A percentile compares a stretch with the other conserved stretches of the same genome.
Evolutionary conservation across 2,888 invertebrate species (phyloP).

Genomic region (Trissolcus japonicus): DNA sequence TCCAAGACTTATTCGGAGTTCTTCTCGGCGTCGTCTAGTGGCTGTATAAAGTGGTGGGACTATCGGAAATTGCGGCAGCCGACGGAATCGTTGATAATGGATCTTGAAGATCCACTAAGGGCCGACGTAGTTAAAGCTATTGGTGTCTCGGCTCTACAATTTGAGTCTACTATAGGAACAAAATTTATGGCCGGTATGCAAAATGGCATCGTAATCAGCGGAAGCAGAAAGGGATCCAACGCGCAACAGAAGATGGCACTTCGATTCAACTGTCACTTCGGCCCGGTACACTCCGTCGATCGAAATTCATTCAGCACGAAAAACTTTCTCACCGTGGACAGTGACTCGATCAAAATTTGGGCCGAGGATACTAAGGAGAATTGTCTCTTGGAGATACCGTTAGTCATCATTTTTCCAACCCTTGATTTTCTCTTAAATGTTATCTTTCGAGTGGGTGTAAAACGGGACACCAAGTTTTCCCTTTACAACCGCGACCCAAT

Average conservation of each 20-base stretch:
- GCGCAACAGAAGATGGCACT: conserved; percentile 84
- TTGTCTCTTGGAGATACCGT: conserved; percentile 90
- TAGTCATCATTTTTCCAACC: conserved; percentile 8
- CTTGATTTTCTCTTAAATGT: no score
- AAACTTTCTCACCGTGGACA: conserved; percentile 94
- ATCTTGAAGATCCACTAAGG: conserved; percentile 81
- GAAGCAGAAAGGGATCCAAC: conserved; percentile 83
- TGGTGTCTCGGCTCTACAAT: conserved; percentile 86
- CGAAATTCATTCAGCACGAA: conserved; percentile 94
- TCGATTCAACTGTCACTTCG: conserved; percentile 79
- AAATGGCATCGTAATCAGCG: conserved; percentile 80
- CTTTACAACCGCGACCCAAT: background rate
- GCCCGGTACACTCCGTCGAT: conserved; percentile 90
- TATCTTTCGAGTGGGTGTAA: no score
- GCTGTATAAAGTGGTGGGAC: conserved; percentile 92
- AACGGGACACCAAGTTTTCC: no score
- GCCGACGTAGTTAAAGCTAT: conserved; percentile 80
- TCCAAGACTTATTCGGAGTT: conserved; percentile 96
- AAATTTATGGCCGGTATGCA: conserved; percentile 85
- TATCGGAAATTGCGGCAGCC: conserved; percentile 85
- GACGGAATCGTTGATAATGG: conserved; percentile 83
- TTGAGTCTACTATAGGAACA: conserved; percentile 88
- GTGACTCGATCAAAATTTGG: conserved; percentile 95
- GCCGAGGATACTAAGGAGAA: conserved; percentile 95
- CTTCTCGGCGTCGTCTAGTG: conserved; percentile 93